Base-by-base conservation (phyloP, 2,113 vertebrate species). In the Paracanthobrama guichenoti region DNA sequence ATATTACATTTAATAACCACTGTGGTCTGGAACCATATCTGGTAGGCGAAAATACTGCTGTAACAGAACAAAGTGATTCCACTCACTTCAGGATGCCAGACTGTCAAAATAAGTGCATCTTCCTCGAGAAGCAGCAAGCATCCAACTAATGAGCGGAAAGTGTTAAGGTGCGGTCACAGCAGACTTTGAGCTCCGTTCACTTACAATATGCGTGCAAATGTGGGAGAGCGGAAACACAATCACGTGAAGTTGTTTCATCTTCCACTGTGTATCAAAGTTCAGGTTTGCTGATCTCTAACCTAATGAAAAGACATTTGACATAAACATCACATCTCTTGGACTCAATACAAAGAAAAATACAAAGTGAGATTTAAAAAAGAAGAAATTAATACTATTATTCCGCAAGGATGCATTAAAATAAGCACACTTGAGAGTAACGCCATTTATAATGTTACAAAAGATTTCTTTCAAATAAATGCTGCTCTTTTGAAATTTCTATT, bases 1-100 rank as follows among this genome's bases (percentile, higher is more conserved):
- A 26, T 44, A 79, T 79, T 62, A 62, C n/a, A 26, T 79, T 79
- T 79, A 79, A 79, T 62, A 48, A 80, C 60, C 62, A 22, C 78
- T 67, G 26, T 31, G 26, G 24, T 66, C 60, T 80, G 55, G 39
- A 79, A 66, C 44, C 77, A 46, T 44, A 26, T 79, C 59, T 48
- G 18, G 44, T 28, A 66, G 26, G 18, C 0, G 6, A 48, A 80
- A 80, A 28, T 22, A 67, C 60, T 31, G 78, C 78, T 66, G 78
- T 67, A 67, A 80, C n/a, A 46, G 57, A 79, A 44, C 59, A 62
- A 46, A 79, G 77, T 4, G 59, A 79, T 62, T 79, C 35, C 39
- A 79, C 39, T 26, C n/a, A 48, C 62, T 48, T 24, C 35, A 64
- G 55, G 22, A 46, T 60, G 35, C n/a, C n/a, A 64, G 53, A 62